A percentile compares a stretch with the other conserved stretches of the same genome.
These are phyloP conservation scores for Gambusia yucatana DNA, from an alignment of 2,797 vertebrate genomes.

Conservation along the genomic window DNA sequence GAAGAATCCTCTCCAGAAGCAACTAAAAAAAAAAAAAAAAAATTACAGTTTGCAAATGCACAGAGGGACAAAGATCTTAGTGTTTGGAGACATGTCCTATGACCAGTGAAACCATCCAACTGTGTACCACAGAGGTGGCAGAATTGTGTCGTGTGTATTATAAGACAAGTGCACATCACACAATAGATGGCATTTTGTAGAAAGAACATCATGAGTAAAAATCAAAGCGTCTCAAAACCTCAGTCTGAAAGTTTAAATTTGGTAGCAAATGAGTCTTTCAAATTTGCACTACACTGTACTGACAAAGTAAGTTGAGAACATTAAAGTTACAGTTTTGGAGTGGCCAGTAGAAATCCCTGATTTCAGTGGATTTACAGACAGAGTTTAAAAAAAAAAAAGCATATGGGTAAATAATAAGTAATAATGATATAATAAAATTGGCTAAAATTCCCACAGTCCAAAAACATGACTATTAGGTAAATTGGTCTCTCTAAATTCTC, in stretches of 20 bases:
- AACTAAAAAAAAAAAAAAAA: not conserved
- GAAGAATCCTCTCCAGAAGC: not conserved
- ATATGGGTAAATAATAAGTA: not conserved
- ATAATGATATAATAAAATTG: not conserved
- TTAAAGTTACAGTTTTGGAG: too few species aligned
- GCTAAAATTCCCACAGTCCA: not conserved
- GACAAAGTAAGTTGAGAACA: not conserved
- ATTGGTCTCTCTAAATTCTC: too few species aligned
- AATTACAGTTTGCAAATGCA: not conserved
- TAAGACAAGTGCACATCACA: not conserved
- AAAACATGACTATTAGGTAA: too few species aligned
- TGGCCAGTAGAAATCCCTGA: not conserved
- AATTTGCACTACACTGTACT: too few species aligned
- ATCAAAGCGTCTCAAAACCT: not conserved
- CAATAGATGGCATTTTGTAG: not conserved
- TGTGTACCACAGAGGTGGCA: not conserved
- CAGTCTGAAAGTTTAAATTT: not conserved
- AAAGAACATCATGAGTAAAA: not conserved
- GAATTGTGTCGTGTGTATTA: not conserved
- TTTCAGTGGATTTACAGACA: not conserved
- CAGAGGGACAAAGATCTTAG: not conserved
- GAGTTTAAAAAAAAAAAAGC: not conserved
- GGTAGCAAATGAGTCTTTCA: not conserved
- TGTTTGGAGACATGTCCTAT: not conserved
- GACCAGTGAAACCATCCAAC: not conserved